These are phyloP conservation scores for Cydia splendana DNA, from an alignment of 1,140 invertebrate genomes.

Conservation along the genomic window DNA sequence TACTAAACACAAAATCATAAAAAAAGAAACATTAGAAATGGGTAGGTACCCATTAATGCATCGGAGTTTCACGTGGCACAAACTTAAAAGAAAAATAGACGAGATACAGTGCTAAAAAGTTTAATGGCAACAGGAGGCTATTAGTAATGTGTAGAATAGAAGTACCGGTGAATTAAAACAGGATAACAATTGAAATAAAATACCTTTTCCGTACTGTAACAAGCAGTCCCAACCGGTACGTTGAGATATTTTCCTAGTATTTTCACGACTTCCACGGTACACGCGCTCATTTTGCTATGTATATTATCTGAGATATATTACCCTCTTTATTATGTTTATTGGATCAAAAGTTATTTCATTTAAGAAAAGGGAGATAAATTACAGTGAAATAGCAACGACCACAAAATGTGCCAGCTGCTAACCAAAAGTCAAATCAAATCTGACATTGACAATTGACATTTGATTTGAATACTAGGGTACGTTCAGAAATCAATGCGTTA, in stretches of 20 bases:
- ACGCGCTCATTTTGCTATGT: conserved; percentile 43
- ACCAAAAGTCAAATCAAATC: not conserved
- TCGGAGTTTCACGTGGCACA: not conserved
- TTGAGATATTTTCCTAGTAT: conserved; percentile 66
- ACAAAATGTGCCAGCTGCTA: conserved; percentile 10
- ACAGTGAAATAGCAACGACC: not conserved
- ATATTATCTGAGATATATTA: not conserved
- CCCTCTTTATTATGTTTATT: not conserved
- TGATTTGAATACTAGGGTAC: not conserved
- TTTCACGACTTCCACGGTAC: conserved; percentile 67
- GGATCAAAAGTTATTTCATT: not conserved
- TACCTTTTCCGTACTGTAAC: conserved; percentile 73
- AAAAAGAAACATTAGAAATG: not conserved
- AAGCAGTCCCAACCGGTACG: conserved; percentile 59
- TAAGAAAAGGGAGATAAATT: not conserved
- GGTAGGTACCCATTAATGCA: not conserved
- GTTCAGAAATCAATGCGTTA: not conserved
- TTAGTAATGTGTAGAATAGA: conserved; percentile 15
- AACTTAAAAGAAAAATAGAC: not conserved
- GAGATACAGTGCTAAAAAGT: not conserved
- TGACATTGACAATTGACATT: conserved; percentile 1
- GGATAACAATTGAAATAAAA: conserved; percentile 1
- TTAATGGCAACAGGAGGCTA: not conserved
- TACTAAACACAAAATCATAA: not conserved
- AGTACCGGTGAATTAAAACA: not conserved